These are phyloP conservation scores for Equus quagga DNA, from an alignment of 2,113 vertebrate species.

Conservation along the genomic window DNA sequence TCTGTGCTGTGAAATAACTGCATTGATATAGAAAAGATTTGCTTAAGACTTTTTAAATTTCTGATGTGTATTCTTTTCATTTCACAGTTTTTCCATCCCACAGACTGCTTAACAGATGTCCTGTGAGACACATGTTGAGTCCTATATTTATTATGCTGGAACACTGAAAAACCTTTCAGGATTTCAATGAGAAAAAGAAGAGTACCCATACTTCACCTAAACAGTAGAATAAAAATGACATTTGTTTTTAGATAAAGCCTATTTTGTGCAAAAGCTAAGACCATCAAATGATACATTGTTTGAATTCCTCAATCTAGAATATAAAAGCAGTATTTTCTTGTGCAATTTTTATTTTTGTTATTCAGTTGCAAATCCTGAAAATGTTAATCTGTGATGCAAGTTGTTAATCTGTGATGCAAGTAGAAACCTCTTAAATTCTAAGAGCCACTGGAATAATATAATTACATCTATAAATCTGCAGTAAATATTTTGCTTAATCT, in stretches of 20 bases:
- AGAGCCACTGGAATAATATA: neutral
- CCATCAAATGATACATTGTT: neutral
- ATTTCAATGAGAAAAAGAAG: neutral
- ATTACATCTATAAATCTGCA: neutral
- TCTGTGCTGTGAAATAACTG: neutral
- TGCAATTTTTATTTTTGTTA: neutral
- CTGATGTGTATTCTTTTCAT: neutral
- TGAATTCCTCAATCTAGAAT: constrained; percentile 6
- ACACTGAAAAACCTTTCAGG: neutral
- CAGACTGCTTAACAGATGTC: neutral
- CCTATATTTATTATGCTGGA: neutral
- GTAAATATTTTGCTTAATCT: neutral
- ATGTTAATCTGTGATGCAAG: neutral
- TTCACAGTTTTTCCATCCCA: neutral
- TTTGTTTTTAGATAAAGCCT: neutral
- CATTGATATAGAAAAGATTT: neutral
- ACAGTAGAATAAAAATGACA: neutral
- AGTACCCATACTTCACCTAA: neutral
- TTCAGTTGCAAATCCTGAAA: neutral
- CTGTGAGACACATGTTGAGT: neutral
- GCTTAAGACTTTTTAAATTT: neutral
- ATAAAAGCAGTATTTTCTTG: constrained; percentile 16
- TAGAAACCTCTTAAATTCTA: neutral
- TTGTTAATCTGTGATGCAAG: neutral
- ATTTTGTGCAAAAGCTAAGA: neutral